Base-by-base conservation (phyloP, 2,888 invertebrate species). In the Dugesia japonica region DNA sequence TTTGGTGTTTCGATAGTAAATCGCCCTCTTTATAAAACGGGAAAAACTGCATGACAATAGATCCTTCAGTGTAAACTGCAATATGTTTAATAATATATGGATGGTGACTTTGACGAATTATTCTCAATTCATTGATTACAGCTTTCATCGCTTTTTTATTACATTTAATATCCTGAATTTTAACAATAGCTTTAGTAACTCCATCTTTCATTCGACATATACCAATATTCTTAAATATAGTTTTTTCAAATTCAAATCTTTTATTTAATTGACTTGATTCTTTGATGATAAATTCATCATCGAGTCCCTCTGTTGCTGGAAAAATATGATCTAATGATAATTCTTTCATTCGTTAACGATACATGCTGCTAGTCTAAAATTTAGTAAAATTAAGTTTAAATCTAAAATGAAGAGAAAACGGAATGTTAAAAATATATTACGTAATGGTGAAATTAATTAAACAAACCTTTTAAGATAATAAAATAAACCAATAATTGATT, bases 41-140 rank as follows among this genome's bases (percentile, higher is more conserved):
- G 23, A 56, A 56, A 56, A 56, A 56, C 23, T 56, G 56, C 56
- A 56, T 56, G n/a, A 56, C 56, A 56, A 56, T 56, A 4, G 56
- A 56, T 13, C 56, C 56, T n/a, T 56, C 56, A 56, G 56, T 56
- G 23, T 20, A 56, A n/a, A 56, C n/a, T 1, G 56, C 23, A 20
- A 56, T 1, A n/a, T 56, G 56, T n/a, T 23, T 56, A 20, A 56
- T 56, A 23, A 56, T 56, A 23, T 56, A n/a, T 56, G n/a, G 56
- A 56, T 56, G 56, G 1, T n/a, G 23, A 23, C 56, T 9, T n/a
- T 56, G 56, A 20, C 56, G 56, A n/a, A 56, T n/a, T 20, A 20
- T 20, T n/a, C 56, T 4, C 56, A 56, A 23, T 56, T 56, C 56
- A n/a, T 4, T 56, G 7, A n/a, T n/a, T 4, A 56, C 56, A 9